Evolutionary conservation across 2,888 invertebrate genomes (phyloP), one percentile per base, ranked within the genome.

Genomic region (Graphium colonna): DNA sequence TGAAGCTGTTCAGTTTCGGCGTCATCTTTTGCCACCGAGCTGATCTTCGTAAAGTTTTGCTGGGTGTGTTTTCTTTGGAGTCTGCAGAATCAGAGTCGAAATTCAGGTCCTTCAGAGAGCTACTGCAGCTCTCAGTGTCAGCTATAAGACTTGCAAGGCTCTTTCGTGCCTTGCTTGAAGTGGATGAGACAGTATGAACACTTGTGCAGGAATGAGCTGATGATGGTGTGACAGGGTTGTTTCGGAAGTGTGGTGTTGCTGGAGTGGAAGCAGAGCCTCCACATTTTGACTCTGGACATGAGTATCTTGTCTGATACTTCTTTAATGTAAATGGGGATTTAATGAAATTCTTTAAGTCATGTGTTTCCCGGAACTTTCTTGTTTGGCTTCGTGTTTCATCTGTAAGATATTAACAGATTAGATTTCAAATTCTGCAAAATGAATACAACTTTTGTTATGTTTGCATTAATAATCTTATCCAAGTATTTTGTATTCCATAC

Each of bases 121-220:
- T 90, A 66, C 89, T 90, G 64, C 90, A 90, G 63, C 89, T 90
- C 59, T 90, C 90, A 1, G 89, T 82, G 60, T 90, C 89, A 12
- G 88, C 89, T 15, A 87, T 88, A 44, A 89, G 78, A 59, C 78
- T 83, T 44, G 86, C 86, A 3, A 89, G 70, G 60, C 86, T 86
- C 57, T 87, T 87, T 3, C 89, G 72, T 8, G 87, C 89, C 9
- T 75, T 67, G 68, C 87, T 87, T n/a, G 86, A 82, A 9, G 84
- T 82, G 5, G 88, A 89, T 0, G 87, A 85, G 1, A 74, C 79
- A 5, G 88, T 87, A 16, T 86, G 81, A 0, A 69, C 71, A 63
- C 88, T 89, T 36, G 79, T 65, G 59, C 87, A 87, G 0, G 88
- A 89, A 52, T 88, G 88, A 0, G 82, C 74, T 0, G 88, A 89